Base-by-base conservation (phyloP, 53 echinoderm and acorn worm species). In the Paracentrotus lividus region DNA sequence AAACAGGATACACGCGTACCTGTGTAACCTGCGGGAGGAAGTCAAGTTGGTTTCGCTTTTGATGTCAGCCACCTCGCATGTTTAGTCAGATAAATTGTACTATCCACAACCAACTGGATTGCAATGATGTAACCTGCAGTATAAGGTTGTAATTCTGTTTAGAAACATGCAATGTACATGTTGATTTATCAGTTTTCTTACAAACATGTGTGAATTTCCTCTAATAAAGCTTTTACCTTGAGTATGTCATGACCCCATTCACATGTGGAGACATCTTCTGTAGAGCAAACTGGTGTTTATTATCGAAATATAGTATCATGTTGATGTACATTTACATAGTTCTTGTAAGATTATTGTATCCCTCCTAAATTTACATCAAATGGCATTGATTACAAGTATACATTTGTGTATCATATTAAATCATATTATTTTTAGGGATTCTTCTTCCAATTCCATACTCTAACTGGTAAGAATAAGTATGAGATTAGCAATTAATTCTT, bases 1-100 rank as follows among this genome's bases (percentile, higher is more conserved):
- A 86, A 86, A 86, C 86, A 86, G 86, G 86, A 86, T 55, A 56
- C 56, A 26, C 81, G 47, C 27, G 81, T 81, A 81, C 81, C 81
- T 81, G 81, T 81, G 81, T 81, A 78, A 86, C 54, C 53, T 86
- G 86, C 55, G 4, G 20, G 20, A 86, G 86, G 86, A 86, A 86
- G 38, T 55, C 26, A 20, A 7, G 34, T 33, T 86, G 56, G 86
- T 86, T 86, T 86, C 86, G 27, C 34, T 86, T 54, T 56, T 56
- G 55, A 54, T 45, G 81, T 81, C 72, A 72, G 72, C 72, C 38
- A 72, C 72, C 72, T 72, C 72, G 10, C 72, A 45, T 81, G 81
- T 81, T 81, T 45, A 45, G 81, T 81, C 49, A 81, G 81, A 81
- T n/a, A 47, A 81, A 47, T 78, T 42, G 77, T 44, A 77, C 81